Evolutionary conservation across 2,113 vertebrate genomes (phyloP), one percentile per base, ranked within the genome.

Genomic region (Daphoenositta chrysoptera): DNA sequence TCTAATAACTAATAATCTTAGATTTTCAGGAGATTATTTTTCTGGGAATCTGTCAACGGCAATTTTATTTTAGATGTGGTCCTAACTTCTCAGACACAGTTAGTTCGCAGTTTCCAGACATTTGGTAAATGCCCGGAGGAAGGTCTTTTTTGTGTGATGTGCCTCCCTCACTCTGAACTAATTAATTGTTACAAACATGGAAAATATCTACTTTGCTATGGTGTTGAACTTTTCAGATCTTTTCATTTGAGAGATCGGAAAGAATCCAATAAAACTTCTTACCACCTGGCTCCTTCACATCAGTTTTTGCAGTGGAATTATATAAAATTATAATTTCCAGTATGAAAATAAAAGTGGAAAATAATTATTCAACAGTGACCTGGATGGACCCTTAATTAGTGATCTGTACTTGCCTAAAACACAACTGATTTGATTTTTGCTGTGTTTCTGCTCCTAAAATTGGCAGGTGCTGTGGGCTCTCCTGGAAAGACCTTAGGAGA

Each of bases 11-110:
- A 93, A 96, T 96, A 94, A 93, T 63, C 71, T 68, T 79, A 61
- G 69, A 84, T 94, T 96, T 92, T 91, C 57, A 87, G 57, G 68
- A 73, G 53, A 91, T 86, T 96, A 89, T 85, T 91, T 95, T 94
- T 71, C 85, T 93, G 79, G 33, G 69, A 86, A 91, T 35, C 68
- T 96, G 81, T 94, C 94, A 95, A 82, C 44, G 87, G 30, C 2
- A 9, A 91, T 93, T 94, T 93, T 79, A 78, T 89, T 90, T 84
- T 53, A 91, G 57, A 73, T 87, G 61, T 56, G 19, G 11, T 48
- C 20, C 72, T 82, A 23, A 24, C 15, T 89, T 79, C 81, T 92
- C 64, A 86, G 75, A 91, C 56, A 47, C 18, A 83, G 80, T 70
- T 65, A 82, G 61, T 69, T 92, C n/a, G 72, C 4, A 1, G 17